phyloP scores from a whole-genome alignment of 2,113 vertebrate genomes.

The Dicentrarchus labrax region DNA sequence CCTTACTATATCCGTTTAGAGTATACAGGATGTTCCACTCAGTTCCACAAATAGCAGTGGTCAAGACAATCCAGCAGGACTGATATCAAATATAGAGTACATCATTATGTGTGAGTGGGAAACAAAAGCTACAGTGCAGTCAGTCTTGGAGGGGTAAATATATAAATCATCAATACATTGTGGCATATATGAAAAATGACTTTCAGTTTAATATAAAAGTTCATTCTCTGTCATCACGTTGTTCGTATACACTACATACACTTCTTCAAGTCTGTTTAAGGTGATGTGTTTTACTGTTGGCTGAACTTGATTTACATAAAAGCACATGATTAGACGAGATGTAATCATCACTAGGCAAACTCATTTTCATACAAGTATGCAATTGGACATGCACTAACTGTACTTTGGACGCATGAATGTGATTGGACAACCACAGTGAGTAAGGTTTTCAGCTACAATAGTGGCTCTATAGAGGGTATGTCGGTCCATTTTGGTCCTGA shows the following conservation, averaged over 20 bases:
- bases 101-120: background rate
- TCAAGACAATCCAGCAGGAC: background rate
- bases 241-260: background rate
- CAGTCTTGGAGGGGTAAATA: background rate
- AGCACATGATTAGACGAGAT: background rate
- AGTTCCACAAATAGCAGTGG: background rate
- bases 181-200: background rate
- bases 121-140: background rate
- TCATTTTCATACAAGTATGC: slow-evolving; percentile 10
- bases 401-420: background rate
- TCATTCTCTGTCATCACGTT: background rate
- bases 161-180: background rate
- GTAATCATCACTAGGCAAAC: background rate
- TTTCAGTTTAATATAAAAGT: background rate
- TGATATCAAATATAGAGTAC: background rate
- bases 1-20: background rate
- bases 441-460: background rate
- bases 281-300: background rate
- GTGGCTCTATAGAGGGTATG: background rate
- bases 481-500: background rate
- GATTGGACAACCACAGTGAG: background rate
- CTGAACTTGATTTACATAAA: slow-evolving; percentile 26
- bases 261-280: background rate
- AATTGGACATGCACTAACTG: slow-evolving; percentile 13
- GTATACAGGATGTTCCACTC: background rate